Percentiles rank a stretch among this genome's conserved stretches.
Conservation (phyloP, 2,797 vertebrate genomes). For the Clarias platycephalus region DNA sequence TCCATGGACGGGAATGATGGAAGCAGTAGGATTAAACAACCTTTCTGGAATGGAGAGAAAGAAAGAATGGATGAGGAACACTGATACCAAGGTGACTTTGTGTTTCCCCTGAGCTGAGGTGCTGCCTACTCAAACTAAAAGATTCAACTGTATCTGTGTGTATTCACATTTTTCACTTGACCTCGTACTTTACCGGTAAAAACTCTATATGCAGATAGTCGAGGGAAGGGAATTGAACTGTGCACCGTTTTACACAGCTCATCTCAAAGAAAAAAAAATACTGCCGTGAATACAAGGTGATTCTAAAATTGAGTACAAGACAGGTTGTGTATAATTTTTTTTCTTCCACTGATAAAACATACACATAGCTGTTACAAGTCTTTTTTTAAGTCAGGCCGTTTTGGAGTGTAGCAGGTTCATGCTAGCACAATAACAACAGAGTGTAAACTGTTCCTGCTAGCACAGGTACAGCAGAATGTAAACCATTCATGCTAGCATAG, state of each 20-base stretch:
- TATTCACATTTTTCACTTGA: background rate
- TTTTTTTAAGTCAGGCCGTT: background rate
- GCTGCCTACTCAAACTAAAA: background rate
- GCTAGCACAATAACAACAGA: no score
- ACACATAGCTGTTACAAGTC: background rate
- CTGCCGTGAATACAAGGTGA: background rate
- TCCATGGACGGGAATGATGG: background rate
- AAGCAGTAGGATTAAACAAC: background rate
- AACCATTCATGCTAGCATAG: no score
- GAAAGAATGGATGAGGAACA: background rate
- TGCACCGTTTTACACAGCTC: background rate
- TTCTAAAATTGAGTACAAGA: background rate
- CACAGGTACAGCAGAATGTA: no score
- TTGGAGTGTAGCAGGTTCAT: background rate
- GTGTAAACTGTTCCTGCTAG: background rate
- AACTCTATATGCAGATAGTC: background rate
- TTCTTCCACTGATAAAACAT: background rate
- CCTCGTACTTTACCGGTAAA: background rate
- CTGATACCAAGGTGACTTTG: background rate
- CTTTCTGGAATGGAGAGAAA: background rate
- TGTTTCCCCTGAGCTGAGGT: background rate
- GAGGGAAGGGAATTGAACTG: background rate
- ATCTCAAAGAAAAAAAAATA: background rate
- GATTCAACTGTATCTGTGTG: background rate
- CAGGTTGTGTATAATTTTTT: background rate